These are phyloP conservation scores for Haemorhous mexicanus DNA, from an alignment of 2,113 vertebrate species.

Conservation along the genomic window DNA sequence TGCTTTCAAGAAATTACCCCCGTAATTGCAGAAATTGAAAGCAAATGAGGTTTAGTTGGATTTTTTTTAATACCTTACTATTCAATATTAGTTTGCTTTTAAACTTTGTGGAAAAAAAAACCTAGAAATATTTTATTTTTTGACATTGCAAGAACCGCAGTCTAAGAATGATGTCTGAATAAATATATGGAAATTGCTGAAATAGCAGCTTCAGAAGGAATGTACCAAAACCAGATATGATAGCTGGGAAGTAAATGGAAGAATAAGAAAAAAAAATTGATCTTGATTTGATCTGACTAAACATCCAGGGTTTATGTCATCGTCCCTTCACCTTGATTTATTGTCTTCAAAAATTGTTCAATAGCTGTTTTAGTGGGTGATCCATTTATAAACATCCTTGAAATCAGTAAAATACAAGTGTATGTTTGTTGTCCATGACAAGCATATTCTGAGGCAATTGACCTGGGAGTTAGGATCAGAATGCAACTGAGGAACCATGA, in stretches of 20 bases:
- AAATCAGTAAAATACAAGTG: neutral
- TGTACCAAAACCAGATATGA: neutral
- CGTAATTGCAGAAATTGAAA: neutral
- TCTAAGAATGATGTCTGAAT: neutral
- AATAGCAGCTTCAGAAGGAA: neutral
- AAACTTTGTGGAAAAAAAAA: neutral
- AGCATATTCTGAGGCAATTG: neutral
- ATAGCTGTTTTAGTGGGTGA: neutral
- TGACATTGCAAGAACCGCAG: neutral
- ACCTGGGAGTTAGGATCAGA: neutral
- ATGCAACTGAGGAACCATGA: neutral
- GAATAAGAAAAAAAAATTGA: neutral
- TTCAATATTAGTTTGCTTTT: neutral
- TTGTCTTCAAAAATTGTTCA: neutral
- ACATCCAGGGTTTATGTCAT: neutral
- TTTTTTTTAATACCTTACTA: neutral
- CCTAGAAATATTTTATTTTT: neutral
- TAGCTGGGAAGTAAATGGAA: neutral
- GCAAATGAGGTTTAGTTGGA: neutral
- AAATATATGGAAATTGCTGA: neutral
- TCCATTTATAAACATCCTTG: neutral
- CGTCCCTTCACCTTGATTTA: neutral
- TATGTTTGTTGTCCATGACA: neutral
- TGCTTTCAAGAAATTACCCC: neutral
- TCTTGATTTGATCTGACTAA: neutral